Evolutionary conservation across 2,113 vertebrate genomes (phyloP).

Genomic region (Platichthys stellatus): DNA sequence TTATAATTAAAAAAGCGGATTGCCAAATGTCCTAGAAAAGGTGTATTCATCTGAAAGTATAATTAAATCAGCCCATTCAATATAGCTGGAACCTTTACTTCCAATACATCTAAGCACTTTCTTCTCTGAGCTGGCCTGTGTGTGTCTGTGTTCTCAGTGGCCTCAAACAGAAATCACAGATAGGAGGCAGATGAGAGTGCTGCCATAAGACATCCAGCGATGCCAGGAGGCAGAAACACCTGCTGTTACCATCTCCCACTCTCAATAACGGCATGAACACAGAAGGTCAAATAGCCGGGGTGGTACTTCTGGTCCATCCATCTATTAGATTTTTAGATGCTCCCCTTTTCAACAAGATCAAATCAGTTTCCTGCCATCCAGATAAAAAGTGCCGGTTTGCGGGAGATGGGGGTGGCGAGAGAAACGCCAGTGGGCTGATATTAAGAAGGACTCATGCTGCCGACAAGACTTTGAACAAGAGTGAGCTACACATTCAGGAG

Average conservation of each 20-base stretch:
- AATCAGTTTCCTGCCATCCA: slow-evolving; percentile 64
- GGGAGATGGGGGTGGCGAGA: not conserved
- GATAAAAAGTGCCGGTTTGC: slow-evolving; percentile 58
- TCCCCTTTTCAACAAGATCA: slow-evolving; percentile 64
- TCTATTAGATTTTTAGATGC: slow-evolving; percentile 63
- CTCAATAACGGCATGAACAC: slow-evolving; percentile 44
- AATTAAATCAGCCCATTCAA: not conserved
- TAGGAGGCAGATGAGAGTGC: slow-evolving; percentile 44
- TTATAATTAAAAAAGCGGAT: too few relatives aligned
- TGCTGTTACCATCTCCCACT: slow-evolving; percentile 53
- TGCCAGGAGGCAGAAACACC: slow-evolving; percentile 46
- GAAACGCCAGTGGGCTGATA: slow-evolving; percentile 33
- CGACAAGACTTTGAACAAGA: slow-evolving; percentile 51
- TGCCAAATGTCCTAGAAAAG: too few relatives aligned
- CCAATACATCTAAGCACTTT: not conserved
- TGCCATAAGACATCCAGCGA: slow-evolving; percentile 43
- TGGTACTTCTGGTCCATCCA: slow-evolving; percentile 21
- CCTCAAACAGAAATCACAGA: slow-evolving; percentile 34
- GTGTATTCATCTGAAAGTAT: not conserved
- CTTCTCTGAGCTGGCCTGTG: slow-evolving; percentile 1
- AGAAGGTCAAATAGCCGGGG: slow-evolving; percentile 56
- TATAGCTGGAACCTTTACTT: not conserved
- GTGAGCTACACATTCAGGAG: slow-evolving; percentile 15
- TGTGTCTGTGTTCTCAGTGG: slow-evolving; percentile 24
- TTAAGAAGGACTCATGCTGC: slow-evolving; percentile 65